These are phyloP conservation scores for Chlamydotis undulata DNA, from an alignment of 2,113 vertebrate genomes.

Conservation along the genomic window DNA sequence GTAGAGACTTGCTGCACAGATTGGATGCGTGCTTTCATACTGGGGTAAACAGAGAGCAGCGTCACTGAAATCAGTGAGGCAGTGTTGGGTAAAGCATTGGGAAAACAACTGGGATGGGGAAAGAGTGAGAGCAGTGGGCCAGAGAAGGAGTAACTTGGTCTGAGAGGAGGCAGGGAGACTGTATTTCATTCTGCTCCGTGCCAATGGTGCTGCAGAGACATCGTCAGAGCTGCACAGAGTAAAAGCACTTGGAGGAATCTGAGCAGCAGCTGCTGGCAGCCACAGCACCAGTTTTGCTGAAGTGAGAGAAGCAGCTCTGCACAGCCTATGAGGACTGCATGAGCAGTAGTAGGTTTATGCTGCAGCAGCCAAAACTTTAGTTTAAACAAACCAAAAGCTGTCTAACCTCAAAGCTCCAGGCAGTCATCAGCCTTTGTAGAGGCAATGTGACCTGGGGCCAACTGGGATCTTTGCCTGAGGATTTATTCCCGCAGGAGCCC, in stretches of 20 bases:
- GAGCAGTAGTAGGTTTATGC: constrained; percentile 56
- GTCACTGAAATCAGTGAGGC: background rate
- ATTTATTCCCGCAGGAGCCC: constrained; percentile 22
- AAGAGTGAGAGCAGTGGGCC: background rate
- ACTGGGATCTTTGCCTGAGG: constrained; percentile 21
- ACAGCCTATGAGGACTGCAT: background rate
- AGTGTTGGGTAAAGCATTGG: background rate
- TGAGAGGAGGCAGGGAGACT: background rate
- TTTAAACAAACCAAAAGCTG: constrained; percentile 62
- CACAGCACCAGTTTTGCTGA: background rate
- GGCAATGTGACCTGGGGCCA: constrained; percentile 6
- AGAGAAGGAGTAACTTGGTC: background rate
- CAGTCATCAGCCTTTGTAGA: constrained; percentile 48
- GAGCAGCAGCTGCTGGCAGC: constrained; percentile 30
- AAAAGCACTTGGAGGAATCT: background rate
- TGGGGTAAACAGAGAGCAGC: background rate
- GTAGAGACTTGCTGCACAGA: background rate
- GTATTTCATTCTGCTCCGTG: background rate
- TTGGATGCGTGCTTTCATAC: background rate
- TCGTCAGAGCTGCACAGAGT: background rate
- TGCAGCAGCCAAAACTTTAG: constrained; percentile 55
- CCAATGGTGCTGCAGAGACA: constrained; percentile 2
- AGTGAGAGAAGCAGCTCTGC: constrained; percentile 6
- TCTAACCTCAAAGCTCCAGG: constrained; percentile 42
- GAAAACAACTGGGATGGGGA: background rate